A percentile compares a stretch with the other conserved stretches of the same genome.
These are phyloP conservation scores for Trichopoda pennipes DNA, from an alignment of 2,888 invertebrate species.

Conservation along the genomic window DNA sequence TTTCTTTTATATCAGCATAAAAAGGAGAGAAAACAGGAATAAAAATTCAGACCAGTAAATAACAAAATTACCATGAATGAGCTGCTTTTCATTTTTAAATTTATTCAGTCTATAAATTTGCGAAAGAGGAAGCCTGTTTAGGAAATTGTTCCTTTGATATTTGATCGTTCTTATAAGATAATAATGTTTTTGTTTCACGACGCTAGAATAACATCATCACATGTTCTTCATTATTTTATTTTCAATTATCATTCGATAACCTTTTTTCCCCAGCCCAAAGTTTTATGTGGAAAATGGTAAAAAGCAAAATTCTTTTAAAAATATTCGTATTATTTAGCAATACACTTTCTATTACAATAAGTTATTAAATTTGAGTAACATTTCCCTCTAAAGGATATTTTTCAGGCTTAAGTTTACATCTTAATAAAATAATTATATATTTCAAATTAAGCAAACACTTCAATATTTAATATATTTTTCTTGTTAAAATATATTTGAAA, in stretches of 20 bases:
- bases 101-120: constrained; percentile 30
- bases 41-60: constrained; percentile 33
- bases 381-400: too few relatives aligned
- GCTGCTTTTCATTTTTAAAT: constrained; percentile 12
- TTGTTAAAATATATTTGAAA: too few relatives aligned
- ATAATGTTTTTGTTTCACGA: constrained; percentile 53
- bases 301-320: constrained; percentile 22
- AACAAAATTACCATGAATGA: constrained; percentile 55
- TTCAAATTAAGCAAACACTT: too few relatives aligned
- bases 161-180: constrained; percentile 69
- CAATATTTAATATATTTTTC: too few relatives aligned
- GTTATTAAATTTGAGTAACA: too few relatives aligned
- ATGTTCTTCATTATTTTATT: background rate
- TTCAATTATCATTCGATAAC: background rate
- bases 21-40: constrained; percentile 19
- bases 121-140: constrained; percentile 52
- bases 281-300: constrained; percentile 26
- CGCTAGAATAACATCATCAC: background rate
- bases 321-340: background rate
- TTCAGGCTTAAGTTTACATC: too few relatives aligned
- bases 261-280: constrained; percentile 4
- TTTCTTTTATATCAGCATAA: constrained; percentile 50
- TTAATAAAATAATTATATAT: too few relatives aligned
- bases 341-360: too few relatives aligned
- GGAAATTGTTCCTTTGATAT: constrained; percentile 70